Conservation (phyloP, 2,797 vertebrate species). For the Mormyrops boulengeri region DNA sequence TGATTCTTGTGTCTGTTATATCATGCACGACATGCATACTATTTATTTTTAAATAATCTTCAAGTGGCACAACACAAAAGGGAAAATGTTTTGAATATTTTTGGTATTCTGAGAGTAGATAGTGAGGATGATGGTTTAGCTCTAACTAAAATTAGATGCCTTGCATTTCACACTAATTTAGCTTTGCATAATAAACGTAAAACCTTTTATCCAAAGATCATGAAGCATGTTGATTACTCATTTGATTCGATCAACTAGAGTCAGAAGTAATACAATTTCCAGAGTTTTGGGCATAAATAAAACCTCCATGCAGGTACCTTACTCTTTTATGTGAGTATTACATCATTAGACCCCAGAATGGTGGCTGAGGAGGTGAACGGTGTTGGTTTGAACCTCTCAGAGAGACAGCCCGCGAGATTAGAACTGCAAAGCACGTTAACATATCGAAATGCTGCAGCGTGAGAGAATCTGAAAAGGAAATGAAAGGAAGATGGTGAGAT, state of each 20-base stretch:
- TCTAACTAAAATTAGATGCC: not conserved
- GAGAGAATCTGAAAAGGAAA: conserved; percentile 23
- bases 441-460: not conserved
- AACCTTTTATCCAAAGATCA: not conserved
- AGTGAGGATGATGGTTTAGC: not conserved
- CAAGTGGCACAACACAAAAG: not conserved
- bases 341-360: not conserved
- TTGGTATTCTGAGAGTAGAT: not conserved
- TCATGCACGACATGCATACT: not conserved
- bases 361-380: not conserved
- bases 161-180: not conserved
- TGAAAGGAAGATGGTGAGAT: conserved; percentile 16
- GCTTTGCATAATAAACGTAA: not conserved
- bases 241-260: not conserved
- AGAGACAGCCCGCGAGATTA: conserved; percentile 11
- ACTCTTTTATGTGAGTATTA: not conserved
- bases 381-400: not conserved
- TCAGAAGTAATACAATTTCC: not conserved
- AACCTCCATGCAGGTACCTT: not conserved
- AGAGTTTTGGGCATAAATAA: not conserved
- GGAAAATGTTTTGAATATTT: not conserved
- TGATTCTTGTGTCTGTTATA: not conserved
- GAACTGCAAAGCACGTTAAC: conserved; percentile 12
- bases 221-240: not conserved
- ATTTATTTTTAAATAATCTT: not conserved